Evolutionary conservation across 2,888 invertebrate species (phyloP).

Genomic region (Yponomeuta evonymella): DNA sequence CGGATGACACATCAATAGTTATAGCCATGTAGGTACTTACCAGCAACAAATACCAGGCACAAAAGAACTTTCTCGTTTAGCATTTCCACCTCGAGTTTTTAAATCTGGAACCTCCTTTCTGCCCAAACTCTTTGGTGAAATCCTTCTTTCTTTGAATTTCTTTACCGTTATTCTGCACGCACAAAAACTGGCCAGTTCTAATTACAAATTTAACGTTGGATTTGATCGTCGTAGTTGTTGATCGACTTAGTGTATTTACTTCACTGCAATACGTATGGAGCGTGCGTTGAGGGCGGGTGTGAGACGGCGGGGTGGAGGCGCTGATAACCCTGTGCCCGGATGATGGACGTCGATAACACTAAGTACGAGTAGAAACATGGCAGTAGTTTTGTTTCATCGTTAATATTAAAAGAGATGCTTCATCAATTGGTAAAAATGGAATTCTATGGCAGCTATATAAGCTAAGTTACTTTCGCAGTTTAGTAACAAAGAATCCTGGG

Average conservation of each 20-base stretch:
- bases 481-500: too few species aligned
- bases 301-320: slow-evolving; percentile 30
- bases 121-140: background rate
- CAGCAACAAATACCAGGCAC: slow-evolving; percentile 58
- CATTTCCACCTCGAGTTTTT: slow-evolving; percentile 62
- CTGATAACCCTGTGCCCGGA: slow-evolving; percentile 63
- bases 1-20: slow-evolving; percentile 6
- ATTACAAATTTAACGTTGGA: background rate
- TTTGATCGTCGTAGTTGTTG: slow-evolving; percentile 30
- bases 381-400: background rate
- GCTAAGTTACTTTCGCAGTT: too few species aligned
- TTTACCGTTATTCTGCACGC: slow-evolving; percentile 26
- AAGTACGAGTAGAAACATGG: background rate
- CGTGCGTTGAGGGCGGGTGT: slow-evolving; percentile 38
- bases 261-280: slow-evolving; percentile 55
- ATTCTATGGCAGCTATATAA: background rate
- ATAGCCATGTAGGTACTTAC: slow-evolving; percentile 38
- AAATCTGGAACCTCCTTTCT: slow-evolving; percentile 27
- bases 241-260: slow-evolving; percentile 42
- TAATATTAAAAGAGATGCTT: background rate
- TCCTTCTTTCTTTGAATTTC: background rate
- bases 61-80: slow-evolving; percentile 57
- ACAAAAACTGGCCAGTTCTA: slow-evolving; percentile 1
- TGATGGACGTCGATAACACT: slow-evolving; percentile 35
- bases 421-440: background rate